Percentiles rank a stretch among this genome's conserved stretches.
Conservation (phyloP, 1,140 invertebrate species). For the Microplitis mediator region DNA sequence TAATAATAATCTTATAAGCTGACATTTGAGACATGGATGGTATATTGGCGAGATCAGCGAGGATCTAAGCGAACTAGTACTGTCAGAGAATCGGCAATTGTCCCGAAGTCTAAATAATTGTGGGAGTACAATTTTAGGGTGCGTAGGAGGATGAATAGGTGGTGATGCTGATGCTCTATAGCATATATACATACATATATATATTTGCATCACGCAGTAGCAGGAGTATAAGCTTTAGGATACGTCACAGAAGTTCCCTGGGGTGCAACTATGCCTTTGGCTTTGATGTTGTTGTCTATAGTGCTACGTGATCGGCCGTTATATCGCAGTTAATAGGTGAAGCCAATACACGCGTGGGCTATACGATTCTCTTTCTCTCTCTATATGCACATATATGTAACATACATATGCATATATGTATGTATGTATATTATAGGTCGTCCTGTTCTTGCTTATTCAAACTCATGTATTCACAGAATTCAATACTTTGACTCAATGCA, state of each 20-base stretch:
- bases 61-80: not conserved
- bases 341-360: conserved; percentile 33
- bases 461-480: no score
- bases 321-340: conserved; percentile 55
- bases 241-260: conserved; percentile 44
- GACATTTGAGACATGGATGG: conserved; percentile 26
- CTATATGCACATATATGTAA: no score
- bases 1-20: not conserved
- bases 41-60: conserved; percentile 28
- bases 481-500: not conserved
- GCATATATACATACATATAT: not conserved
- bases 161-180: not conserved
- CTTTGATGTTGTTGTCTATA: conserved; percentile 61
- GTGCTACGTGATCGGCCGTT: conserved; percentile 51
- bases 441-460: conserved; percentile 1
- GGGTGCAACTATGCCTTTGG: conserved; percentile 60
- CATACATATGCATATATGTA: not conserved
- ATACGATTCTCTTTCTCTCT: not conserved
- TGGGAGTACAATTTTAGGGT: conserved; percentile 39
- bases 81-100: not conserved
- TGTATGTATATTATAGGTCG: not conserved
- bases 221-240: conserved; percentile 14
- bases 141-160: not conserved
- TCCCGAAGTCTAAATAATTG: conserved; percentile 19
- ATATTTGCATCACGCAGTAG: conserved; percentile 26